These are phyloP conservation scores for Lymantria monacha DNA, from an alignment of 2,888 invertebrate species.

Conservation along the genomic window DNA sequence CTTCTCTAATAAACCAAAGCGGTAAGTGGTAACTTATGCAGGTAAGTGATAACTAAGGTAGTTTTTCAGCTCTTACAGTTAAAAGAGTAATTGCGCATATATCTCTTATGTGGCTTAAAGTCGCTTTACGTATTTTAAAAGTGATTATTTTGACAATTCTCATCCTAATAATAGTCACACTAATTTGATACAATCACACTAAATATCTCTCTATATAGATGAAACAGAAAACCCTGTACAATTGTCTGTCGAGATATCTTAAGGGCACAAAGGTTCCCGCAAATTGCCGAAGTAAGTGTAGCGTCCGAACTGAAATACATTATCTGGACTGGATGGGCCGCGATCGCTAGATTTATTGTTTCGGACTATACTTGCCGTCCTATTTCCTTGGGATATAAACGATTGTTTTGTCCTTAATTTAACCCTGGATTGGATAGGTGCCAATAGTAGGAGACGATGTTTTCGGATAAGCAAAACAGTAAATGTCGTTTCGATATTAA, in stretches of 20 bases:
- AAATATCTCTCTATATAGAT: constrained; percentile 30
- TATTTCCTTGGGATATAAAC: constrained; percentile 58
- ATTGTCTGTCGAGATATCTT: constrained; percentile 80
- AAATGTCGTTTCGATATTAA: background rate
- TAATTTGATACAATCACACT: constrained; percentile 25
- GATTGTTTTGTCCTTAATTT: constrained; percentile 41
- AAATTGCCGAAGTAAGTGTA: constrained; percentile 81
- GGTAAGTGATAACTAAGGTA: no score
- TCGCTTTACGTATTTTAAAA: no score
- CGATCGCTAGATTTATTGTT: constrained; percentile 69
- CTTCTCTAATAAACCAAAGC: no score
- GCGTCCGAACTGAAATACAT: constrained; percentile 81
- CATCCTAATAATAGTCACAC: constrained; percentile 14
- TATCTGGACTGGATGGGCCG: constrained; percentile 71
- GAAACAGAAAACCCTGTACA: constrained; percentile 59
- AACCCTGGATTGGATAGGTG: constrained; percentile 25
- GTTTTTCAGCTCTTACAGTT: no score
- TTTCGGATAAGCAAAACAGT: constrained; percentile 6
- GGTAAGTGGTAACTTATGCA: no score
- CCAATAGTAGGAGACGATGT: constrained; percentile 8
- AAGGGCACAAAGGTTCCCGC: constrained; percentile 80
- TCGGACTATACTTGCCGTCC: constrained; percentile 57
- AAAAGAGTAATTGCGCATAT: no score
- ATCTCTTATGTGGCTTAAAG: no score
- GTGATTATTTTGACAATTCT: background rate